Base-by-base conservation (phyloP, 2,888 invertebrate genomes). In the Tipula confusa region DNA sequence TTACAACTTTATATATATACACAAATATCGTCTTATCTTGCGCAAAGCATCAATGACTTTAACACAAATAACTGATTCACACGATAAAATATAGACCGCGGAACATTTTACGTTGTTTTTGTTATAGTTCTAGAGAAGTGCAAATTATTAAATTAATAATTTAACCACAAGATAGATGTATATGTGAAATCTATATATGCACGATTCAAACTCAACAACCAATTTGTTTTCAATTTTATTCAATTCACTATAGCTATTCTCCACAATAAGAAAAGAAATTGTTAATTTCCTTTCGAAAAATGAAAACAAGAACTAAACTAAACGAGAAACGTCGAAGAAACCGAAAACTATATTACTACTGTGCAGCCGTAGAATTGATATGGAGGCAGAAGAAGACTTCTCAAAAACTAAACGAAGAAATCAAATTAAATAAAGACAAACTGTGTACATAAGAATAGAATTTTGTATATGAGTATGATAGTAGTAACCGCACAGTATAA, bases 221-320 rank as follows among this genome's bases (percentile, higher is more conserved):
- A 43, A 43, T 43, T 43, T 43, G n/a, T 2, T 64, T 64, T 64
- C 24, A 64, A 64, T 64, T 64, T 64, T 18, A 24, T 64, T 64
- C 64, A 64, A 64, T 24, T 64, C 64, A 24, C 24, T 9, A 24
- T n/a, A n/a, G n/a, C n/a, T n/a, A n/a, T n/a, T n/a, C 24, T 1
- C 64, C 9, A 64, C 64, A 24, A 64, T 64, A 64, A 18, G 64
- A 64, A 24, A 9, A 64, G 64, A 64, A 64, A 64, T 64, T 64
- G 64, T n/a, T 64, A 64, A 64, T 64, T 64, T 64, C 64, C 64
- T 24, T 64, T 64, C n/a, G 64, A 64, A 43, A n/a, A 43, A 64
- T 64, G 64, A 24, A 64, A 64, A 64, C 18, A 64, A 64, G 64
- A 64, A 64, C 9, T 24, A 24, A 24, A 7, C 64, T 64, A 64